These are phyloP conservation scores for Sebastes taczanowskii DNA, from an alignment of 2,797 vertebrate genomes.

Conservation along the genomic window DNA sequence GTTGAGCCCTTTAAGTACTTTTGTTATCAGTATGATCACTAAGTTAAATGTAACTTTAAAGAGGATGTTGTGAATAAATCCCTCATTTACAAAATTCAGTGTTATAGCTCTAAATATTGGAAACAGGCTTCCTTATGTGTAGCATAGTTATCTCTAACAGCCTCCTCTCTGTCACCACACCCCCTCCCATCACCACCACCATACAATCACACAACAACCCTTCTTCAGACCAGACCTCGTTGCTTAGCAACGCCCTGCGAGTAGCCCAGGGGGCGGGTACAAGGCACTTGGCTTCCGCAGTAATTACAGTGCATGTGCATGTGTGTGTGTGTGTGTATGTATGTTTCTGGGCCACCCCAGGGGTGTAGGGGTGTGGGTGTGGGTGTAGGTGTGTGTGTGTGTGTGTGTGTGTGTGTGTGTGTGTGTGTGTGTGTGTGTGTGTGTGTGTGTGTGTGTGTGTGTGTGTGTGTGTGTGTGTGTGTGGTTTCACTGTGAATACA, in stretches of 20 bases:
- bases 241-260: slow-evolving; percentile 76
- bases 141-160: not conserved
- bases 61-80: not conserved
- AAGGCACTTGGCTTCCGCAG: slow-evolving; percentile 72
- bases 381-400: not conserved
- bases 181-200: slow-evolving; percentile 31
- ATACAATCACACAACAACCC: slow-evolving; percentile 51
- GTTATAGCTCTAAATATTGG: not conserved
- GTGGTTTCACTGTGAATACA: not conserved
- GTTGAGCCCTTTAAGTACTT: not conserved
- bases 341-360: slow-evolving; percentile 56
- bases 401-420: not conserved
- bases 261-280: slow-evolving; percentile 75
- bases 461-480: not conserved
- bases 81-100: not conserved
- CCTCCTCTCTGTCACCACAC: slow-evolving; percentile 11
- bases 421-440: slow-evolving; percentile 17
- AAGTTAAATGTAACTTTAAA: not conserved
- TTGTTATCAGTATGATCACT: not conserved
- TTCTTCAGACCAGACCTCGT: slow-evolving; percentile 65
- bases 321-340: not conserved
- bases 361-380: not conserved
- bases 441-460: slow-evolving; percentile 14
- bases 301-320: slow-evolving; percentile 67
- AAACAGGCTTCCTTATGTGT: not conserved